Evolutionary conservation across 2,797 vertebrate genomes (phyloP).

Genomic region (Hypotaenidia philippensis): DNA sequence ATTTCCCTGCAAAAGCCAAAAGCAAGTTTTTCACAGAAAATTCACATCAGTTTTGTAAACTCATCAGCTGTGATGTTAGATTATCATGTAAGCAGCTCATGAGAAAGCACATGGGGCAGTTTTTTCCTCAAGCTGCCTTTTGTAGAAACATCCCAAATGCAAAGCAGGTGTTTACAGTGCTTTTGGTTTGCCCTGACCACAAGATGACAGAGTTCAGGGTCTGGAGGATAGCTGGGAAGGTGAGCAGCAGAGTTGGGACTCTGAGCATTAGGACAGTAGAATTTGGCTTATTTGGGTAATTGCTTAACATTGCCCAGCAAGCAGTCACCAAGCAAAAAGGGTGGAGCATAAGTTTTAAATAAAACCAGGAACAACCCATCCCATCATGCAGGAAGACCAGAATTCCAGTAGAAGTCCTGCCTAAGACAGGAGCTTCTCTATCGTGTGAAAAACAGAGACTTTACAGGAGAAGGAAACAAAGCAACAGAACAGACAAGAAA

Average conservation of each 20-base stretch:
- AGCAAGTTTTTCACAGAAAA: neutral
- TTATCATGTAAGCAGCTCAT: neutral
- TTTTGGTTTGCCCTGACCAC: neutral
- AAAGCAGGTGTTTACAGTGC: slow-evolving; percentile 37
- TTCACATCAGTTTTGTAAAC: neutral
- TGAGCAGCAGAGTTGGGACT: neutral
- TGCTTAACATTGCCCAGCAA: neutral
- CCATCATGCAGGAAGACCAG: neutral
- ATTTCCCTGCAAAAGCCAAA: neutral
- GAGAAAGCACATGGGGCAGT: neutral
- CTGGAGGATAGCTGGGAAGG: neutral
- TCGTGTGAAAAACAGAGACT: neutral
- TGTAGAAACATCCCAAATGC: slow-evolving; percentile 1
- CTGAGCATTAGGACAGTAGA: neutral
- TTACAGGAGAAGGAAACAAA: neutral
- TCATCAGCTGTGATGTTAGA: neutral
- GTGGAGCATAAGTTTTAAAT: neutral
- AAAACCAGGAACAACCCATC: neutral
- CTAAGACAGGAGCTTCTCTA: neutral
- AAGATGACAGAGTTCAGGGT: neutral
- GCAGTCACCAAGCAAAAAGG: neutral
- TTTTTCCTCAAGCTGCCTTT: slow-evolving; percentile 43
- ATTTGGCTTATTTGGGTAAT: neutral
- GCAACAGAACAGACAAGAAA: neutral
- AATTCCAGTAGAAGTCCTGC: neutral